Conservation (phyloP, 1,140 invertebrate species). For the Zaprionus camerounensis region DNA sequence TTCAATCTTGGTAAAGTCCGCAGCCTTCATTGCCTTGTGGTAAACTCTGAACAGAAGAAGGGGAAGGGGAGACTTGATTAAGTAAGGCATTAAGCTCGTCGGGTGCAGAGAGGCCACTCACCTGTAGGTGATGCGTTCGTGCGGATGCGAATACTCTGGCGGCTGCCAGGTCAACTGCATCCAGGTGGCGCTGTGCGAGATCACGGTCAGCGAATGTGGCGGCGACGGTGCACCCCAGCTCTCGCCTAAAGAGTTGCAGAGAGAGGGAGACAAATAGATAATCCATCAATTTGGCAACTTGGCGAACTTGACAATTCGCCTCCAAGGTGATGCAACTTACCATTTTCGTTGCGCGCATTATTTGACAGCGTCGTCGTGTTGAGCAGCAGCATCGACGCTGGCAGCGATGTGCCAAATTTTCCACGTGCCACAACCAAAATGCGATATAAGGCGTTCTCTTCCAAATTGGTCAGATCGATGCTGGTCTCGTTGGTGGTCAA, state of each 20-base stretch:
- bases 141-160: constrained; percentile 90
- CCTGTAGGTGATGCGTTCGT: constrained; percentile 90
- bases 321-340: constrained; percentile 55
- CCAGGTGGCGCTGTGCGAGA: constrained; percentile 90
- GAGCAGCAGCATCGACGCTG: constrained; percentile 91
- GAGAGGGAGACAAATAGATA: constrained; percentile 21
- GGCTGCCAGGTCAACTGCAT: constrained; percentile 92
- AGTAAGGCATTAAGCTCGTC: neutral
- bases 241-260: constrained; percentile 41
- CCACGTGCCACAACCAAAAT: constrained; percentile 91
- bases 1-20: constrained; percentile 86
- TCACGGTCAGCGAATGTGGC: constrained; percentile 91
- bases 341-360: constrained; percentile 59
- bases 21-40: constrained; percentile 87
- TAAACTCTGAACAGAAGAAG: constrained; percentile 85
- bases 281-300: constrained; percentile 13
- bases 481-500: constrained; percentile 88
- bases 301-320: constrained; percentile 9
- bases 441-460: constrained; percentile 88
- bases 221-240: constrained; percentile 89
- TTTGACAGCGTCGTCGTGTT: constrained; percentile 87
- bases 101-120: constrained; percentile 78
- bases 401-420: constrained; percentile 89
- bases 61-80: neutral
- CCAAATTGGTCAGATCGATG: constrained; percentile 87